Conservation (phyloP, 1,140 invertebrate genomes). For the Neodiprion lecontei region DNA sequence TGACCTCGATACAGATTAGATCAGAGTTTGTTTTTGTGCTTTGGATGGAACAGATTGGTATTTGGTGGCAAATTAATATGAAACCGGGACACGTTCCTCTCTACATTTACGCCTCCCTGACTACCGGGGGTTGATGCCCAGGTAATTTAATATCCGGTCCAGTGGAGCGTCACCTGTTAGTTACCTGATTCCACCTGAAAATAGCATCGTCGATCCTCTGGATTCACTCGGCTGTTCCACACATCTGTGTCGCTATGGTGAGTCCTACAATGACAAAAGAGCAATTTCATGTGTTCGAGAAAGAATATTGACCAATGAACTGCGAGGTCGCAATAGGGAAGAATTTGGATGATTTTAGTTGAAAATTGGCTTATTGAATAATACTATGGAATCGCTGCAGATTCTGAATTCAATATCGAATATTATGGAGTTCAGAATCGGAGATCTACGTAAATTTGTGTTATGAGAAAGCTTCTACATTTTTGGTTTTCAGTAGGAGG, state of each 20-base stretch:
- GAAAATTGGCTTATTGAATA: no score
- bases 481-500: no score
- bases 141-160: constrained; percentile 7
- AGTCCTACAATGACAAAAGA: no score
- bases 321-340: no score
- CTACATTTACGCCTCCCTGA: neutral
- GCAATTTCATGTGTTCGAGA: no score
- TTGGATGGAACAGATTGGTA: neutral
- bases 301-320: no score
- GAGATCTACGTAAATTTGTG: no score
- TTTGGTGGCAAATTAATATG: neutral
- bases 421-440: no score
- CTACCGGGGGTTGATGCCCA: neutral
- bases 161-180: neutral
- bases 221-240: neutral
- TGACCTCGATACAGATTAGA: neutral
- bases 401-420: no score
- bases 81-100: neutral
- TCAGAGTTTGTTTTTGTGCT: neutral
- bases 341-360: no score
- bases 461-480: no score
- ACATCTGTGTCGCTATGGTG: neutral
- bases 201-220: constrained; percentile 4
- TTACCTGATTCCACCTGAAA: constrained; percentile 2
- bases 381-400: no score